Evolutionary conservation across 2,797 vertebrate species (phyloP), one percentile per base, ranked within the genome.

Genomic region (Halcyon chelicuti): DNA sequence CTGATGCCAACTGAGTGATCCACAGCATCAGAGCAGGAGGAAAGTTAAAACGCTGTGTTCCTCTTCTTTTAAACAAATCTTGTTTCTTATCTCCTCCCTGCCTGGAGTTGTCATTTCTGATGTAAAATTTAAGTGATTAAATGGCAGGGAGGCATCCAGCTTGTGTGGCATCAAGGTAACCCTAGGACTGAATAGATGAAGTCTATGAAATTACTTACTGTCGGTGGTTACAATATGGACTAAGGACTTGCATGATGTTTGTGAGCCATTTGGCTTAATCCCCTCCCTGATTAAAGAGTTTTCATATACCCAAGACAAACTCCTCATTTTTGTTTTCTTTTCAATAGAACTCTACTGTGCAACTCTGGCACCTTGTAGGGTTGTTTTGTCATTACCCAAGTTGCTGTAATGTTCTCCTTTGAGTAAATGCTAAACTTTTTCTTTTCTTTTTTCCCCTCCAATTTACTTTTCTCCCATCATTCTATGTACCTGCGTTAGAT

Each of bases 261-360:
- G 66, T 7, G 80, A 95, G 63, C 55, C 0, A 0, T 81, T 88
- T 14, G 57, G 49, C 66, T 94, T 92, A 87, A 91, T 80, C 85
- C 65, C 90, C 66, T 78, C 35, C 23, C 79, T 87, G 87, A 86
- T 66, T 51, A 89, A 92, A 86, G 72, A 80, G 62, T 92, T 91
- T 79, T 90, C 81, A 94, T 51, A 88, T 87, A 93, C 74, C 63
- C 86, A 87, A 79, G 66, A 91, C 85, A 93, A 96, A 94, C 52
- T 87, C 88, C 37, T 92, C 78, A 63, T 96, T 96, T 95, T 93
- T 93, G 84, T 94, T 85, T 72, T 28, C 71, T 31, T 85, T 81
- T 87, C 93, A 91, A 80, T 42, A 74, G 91, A 80, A 66, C 51
- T 81, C 54, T 22, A 16, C 42, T 6, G 46, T 40, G 23, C 61